Evolutionary conservation across 2,113 vertebrate species (phyloP), one percentile per base, ranked within the genome.

Genomic region (Engystomops pustulosus): DNA sequence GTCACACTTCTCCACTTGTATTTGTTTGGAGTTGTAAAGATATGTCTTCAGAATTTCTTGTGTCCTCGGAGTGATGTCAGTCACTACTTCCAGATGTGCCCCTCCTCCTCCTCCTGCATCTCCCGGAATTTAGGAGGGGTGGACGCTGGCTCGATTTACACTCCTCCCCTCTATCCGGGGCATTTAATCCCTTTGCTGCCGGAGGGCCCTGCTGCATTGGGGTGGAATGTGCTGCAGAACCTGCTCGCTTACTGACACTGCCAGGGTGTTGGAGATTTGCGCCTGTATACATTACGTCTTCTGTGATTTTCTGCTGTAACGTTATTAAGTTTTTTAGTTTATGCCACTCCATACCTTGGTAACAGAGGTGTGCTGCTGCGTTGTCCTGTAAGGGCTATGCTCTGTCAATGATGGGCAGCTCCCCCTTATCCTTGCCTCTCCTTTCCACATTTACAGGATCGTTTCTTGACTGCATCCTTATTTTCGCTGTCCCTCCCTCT

Each of bases 181-280:
- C 44, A 47, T 84, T 69, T 69, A 83, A 83, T 83, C 58, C 82
- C 53, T 84, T 77, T 84, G 58, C 53, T 83, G 81, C 81, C 71
- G 45, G 38, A 67, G 55, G 38, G 71, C 41, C 6, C 6, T 67
- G 41, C n/a, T 62, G 75, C 58, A 65, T 62, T 49, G 27, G 17
- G 2, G 38, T 27, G 41, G 41, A 76, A 65, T 67, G 71, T 30
- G 11, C 27, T 67, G 51, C 45, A n/a, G 25, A 44, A 58, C 32
- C 76, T 60, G 58, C 58, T 49, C 18, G 34, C 32, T 38, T n/a
- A 27, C 53, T 41, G n/a, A 5, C 18, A 12, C 18, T 6, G 8
- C 23, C 41, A 38, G 47, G 11, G 3, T 51, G 67, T 34, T 69
- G 34, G 12, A 20, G 4, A 41, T 41, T 8, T 41, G 8, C 38